Evolutionary conservation across 2,888 invertebrate genomes (phyloP), one percentile per base, ranked within the genome.

Genomic region (Acronicta leporina): DNA sequence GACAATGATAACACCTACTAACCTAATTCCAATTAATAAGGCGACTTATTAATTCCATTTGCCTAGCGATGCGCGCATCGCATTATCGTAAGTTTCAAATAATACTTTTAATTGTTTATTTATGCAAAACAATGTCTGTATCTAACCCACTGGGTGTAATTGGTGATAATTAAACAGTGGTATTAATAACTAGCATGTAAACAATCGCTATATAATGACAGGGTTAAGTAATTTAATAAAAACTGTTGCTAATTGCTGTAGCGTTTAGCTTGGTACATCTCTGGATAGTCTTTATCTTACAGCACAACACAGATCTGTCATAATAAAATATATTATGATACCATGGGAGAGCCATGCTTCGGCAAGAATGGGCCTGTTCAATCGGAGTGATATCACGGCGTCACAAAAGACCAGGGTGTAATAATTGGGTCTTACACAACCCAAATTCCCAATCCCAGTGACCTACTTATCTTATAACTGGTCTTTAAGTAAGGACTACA

Each of bases 151-250:
- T 38, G 20, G 5, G 14, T 16, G 25, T 60, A 46, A 66, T 71
- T 51, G 43, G n/a, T 16, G 33, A 71, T 71, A 53, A 71, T 68
- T 47, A 54, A 64, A 71, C 40, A 35, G 27, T 35, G 42, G 48
- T 58, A 59, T 65, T 65, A 65, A 48, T 71, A 70, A 52, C 45
- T 15, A 8, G 42, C 42, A 30, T 41, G 66, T 65, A 55, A 71
- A 65, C 51, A 58, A 54, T 70, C 49, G 16, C 35, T 45, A 33
- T 53, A 20, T 60, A 52, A 66, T 66, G 46, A 54, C 20, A 4
- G 15, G 44, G 41, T 42, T 58, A 59, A 52, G 43, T 72, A 38
- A 56, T 60, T 52, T 30, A 43, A 54, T 58, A 64, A 65, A 70
- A 55, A 58, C 50, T 30, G 33, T 55, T 50, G 2, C 0, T 55